Evolutionary conservation across 2,888 invertebrate genomes (phyloP).

Genomic region (Brenthis daphne): DNA sequence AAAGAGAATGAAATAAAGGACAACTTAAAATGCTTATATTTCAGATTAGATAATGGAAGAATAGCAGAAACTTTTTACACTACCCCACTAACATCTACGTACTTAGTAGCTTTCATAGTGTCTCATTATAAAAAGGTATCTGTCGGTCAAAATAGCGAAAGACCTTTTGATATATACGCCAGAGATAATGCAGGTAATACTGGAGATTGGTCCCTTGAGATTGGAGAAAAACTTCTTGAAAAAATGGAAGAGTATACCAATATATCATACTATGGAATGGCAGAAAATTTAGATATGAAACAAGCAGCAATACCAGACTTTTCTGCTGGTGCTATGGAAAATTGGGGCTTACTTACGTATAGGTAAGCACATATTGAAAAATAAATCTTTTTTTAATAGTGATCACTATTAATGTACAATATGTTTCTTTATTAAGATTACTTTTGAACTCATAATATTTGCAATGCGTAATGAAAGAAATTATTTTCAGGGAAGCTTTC

Average conservation of each 20-base stretch:
- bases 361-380: conserved; percentile 62
- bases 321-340: conserved; percentile 91
- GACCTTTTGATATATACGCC: conserved; percentile 72
- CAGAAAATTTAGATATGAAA: conserved; percentile 78
- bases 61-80: conserved; percentile 73
- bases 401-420: neutral
- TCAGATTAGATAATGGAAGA: conserved; percentile 51
- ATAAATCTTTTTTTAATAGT: neutral
- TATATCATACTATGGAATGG: conserved; percentile 77
- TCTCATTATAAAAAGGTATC: conserved; percentile 84
- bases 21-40: conserved; percentile 27
- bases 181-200: conserved; percentile 63
- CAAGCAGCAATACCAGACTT: conserved; percentile 91
- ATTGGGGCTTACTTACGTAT: conserved; percentile 92
- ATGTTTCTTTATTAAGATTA: no score
- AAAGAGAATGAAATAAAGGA: no score
- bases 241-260: conserved; percentile 83
- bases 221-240: conserved; percentile 70
- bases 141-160: conserved; percentile 41
- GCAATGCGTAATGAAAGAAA: neutral
- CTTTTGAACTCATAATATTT: no score
- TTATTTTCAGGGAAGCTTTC: conserved; percentile 79
- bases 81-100: conserved; percentile 89
- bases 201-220: conserved; percentile 70
- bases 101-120: conserved; percentile 92